These are phyloP conservation scores for Epinephelus malabaricus DNA, from an alignment of 2,797 vertebrate genomes.

Conservation along the genomic window DNA sequence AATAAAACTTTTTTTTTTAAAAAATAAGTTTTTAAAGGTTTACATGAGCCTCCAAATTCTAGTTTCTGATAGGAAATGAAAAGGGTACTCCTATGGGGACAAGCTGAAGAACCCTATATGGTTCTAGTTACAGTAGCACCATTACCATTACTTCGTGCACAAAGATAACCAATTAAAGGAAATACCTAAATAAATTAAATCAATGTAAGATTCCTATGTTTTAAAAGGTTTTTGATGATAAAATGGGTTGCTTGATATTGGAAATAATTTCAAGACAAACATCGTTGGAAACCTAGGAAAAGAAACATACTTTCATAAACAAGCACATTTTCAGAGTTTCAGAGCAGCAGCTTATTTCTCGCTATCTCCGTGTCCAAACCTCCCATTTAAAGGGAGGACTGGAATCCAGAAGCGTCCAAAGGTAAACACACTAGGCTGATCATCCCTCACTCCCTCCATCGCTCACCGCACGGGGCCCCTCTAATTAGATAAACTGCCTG, in stretches of 20 bases:
- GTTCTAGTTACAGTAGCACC: too few relatives aligned
- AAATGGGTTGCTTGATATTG: not conserved
- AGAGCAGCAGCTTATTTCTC: constrained; percentile 5
- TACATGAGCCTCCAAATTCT: too few relatives aligned
- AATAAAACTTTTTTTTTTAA: too few relatives aligned
- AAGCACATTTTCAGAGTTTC: not conserved
- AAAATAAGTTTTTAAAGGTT: too few relatives aligned
- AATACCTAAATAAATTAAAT: not conserved
- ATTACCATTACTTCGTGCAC: too few relatives aligned
- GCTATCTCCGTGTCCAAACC: constrained; percentile 5
- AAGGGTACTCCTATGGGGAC: too few relatives aligned
- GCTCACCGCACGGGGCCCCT: constrained; percentile 30
- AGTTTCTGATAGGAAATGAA: too few relatives aligned
- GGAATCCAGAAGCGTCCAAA: constrained; percentile 42
- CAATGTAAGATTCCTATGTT: not conserved
- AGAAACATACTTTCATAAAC: not conserved
- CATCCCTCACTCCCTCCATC: constrained; percentile 55
- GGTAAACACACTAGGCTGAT: constrained; percentile 54
- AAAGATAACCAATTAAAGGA: not conserved
- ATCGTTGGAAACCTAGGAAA: not conserved
- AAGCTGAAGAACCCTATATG: too few relatives aligned
- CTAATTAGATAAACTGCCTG: constrained; percentile 63
- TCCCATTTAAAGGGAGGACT: constrained; percentile 50
- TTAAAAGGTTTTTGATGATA: not conserved
- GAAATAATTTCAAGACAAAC: not conserved